Percentiles rank a stretch among this genome's conserved stretches.
Conservation (phyloP, 2,888 invertebrate species). For the Papilio gigon region DNA sequence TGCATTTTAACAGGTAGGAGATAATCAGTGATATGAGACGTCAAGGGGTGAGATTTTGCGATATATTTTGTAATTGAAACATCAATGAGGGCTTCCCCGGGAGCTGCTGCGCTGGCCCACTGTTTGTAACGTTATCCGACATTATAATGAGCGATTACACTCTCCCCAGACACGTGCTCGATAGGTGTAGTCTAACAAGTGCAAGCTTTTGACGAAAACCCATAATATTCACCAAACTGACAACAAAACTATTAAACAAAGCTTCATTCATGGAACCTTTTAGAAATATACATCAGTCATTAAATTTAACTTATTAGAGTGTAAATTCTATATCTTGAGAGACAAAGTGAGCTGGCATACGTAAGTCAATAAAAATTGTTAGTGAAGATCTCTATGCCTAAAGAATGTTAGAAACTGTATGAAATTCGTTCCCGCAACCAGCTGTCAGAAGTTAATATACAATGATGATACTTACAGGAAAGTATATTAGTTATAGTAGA, state of each 20-base stretch:
- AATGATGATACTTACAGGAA: not conserved
- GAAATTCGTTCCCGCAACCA: not conserved
- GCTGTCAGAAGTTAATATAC: not conserved
- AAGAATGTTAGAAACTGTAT: not conserved
- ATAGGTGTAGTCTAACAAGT: constrained; percentile 7
- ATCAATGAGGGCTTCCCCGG: constrained; percentile 58
- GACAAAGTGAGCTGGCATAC: too few relatives aligned
- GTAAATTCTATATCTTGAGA: too few relatives aligned
- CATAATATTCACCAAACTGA: not conserved
- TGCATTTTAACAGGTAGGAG: constrained; percentile 71
- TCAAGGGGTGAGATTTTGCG: constrained; percentile 57
- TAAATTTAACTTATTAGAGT: too few relatives aligned
- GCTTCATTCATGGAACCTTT: not conserved
- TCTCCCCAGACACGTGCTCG: constrained; percentile 15
- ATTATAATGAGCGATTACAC: constrained; percentile 33
- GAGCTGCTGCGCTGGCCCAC: constrained; percentile 22
- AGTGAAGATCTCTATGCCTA: too few relatives aligned
- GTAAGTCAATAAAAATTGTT: too few relatives aligned
- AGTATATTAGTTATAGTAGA: not conserved
- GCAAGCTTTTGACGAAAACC: not conserved
- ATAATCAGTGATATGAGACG: constrained; percentile 65
- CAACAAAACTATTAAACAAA: not conserved
- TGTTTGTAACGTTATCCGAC: constrained; percentile 34
- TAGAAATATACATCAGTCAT: too few relatives aligned
- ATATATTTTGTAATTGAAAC: constrained; percentile 50